Evolutionary conservation across 2,113 vertebrate genomes (phyloP).

Genomic region (Coryphaenoides rupestris): DNA sequence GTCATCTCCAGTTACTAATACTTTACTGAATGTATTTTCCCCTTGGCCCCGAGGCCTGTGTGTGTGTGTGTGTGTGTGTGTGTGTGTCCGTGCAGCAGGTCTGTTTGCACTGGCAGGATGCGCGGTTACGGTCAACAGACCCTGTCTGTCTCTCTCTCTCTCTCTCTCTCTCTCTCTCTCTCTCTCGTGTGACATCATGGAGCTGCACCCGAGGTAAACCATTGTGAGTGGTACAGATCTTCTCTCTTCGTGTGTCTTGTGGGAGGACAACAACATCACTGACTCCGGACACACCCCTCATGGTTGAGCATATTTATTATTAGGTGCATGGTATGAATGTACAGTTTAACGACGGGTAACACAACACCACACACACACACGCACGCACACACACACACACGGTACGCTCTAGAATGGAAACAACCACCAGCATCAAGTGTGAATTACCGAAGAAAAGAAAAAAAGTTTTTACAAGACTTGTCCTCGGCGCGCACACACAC

Average conservation of each 20-base stretch:
- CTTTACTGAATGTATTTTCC: not conserved
- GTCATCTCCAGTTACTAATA: too few species aligned
- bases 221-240: too few species aligned
- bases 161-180: too few species aligned
- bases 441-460: conserved; percentile 59
- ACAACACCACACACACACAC: too few species aligned
- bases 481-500: conserved; percentile 21
- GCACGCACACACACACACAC: too few species aligned
- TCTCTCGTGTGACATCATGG: too few species aligned
- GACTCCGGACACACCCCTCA: conserved; percentile 24
- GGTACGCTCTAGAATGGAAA: conserved; percentile 55
- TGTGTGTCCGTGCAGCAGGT: conserved; percentile 21
- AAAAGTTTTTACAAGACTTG: conserved; percentile 53
- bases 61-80: conserved; percentile 16
- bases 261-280: conserved; percentile 16
- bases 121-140: conserved; percentile 44
- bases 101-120: conserved; percentile 27
- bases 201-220: too few species aligned
- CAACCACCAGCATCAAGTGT: conserved; percentile 63
- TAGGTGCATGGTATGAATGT: conserved; percentile 69
- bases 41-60: conserved; percentile 13
- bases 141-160: too few species aligned
- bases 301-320: conserved; percentile 70
- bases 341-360: conserved; percentile 68
- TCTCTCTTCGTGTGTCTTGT: conserved; percentile 7